Base-by-base conservation (phyloP, 2,888 invertebrate genomes). In the Nysson spinosus region DNA sequence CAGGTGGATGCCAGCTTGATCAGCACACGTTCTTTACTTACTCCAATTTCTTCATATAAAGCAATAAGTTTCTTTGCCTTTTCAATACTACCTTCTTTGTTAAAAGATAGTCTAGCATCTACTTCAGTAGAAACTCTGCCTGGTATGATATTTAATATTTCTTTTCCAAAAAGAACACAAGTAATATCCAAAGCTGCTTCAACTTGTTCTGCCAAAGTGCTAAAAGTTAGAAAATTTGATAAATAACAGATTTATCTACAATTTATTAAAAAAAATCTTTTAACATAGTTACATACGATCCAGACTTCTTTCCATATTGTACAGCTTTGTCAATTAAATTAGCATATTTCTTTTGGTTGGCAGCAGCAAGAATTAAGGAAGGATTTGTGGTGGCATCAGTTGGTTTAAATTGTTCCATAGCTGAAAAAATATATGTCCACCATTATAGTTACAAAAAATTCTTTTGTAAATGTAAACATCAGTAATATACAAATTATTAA, bases 341-440 rank as follows among this genome's bases (percentile, higher is more conserved):
- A 82, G 95, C 92, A 88, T 99, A 99, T 83, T 96, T 95, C n/a
- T 96, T 93, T 92, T 98, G 94, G 78, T 92, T 94, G 20, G 99
- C 95, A 0, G 99, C 99, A 49, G 96, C 95, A 77, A 99, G 89
- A 75, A 99, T 98, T 49, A 99, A 90, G 4, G 99, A 98, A 3
- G 99, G 99, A 88, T 99, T 99, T 47, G 99, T 99, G 1, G 99
- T 99, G 28, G 99, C 99, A 93, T 99, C 99, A 0, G 97, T 98
- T 2, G 99, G 99, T 87, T 96, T 95, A 88, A 97, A 99, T 77
- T 94, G 92, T 87, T 96, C 95, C 93, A 99, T 98, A 6, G 96
- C 99, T 98, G 84, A 46, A 9, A 22, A n/a, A n/a, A n/a, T n/a
- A n/a, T n/a, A n/a, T n/a, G 11, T 9, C 22, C 39, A 19, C 16